These are phyloP conservation scores for Drosophila fuyamai DNA, from an alignment of 1,140 invertebrate genomes.

Conservation along the genomic window DNA sequence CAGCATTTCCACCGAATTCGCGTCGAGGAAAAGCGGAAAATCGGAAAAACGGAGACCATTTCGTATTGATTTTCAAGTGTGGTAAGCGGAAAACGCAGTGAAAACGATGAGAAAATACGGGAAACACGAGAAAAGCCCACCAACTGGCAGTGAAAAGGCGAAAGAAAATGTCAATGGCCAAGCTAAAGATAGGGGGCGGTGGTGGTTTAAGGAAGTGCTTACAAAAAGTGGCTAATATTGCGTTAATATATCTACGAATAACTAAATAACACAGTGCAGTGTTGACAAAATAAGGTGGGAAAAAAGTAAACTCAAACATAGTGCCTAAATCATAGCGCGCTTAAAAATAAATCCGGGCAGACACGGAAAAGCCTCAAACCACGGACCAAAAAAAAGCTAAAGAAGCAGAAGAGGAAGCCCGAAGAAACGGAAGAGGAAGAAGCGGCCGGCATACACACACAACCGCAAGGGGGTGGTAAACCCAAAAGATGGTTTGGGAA, in stretches of 20 bases:
- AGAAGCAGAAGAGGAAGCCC: constrained; percentile 39
- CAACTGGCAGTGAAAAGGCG: constrained; percentile 43
- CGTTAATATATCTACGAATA: neutral
- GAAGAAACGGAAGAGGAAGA: constrained; percentile 41
- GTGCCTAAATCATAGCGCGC: constrained; percentile 56
- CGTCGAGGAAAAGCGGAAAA: constrained; percentile 48
- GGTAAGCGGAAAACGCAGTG: constrained; percentile 56
- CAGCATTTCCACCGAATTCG: constrained; percentile 56
- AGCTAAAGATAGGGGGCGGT: constrained; percentile 6
- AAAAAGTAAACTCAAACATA: constrained; percentile 7
- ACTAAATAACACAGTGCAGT: constrained; percentile 3
- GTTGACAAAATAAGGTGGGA: constrained; percentile 10
- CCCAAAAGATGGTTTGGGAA: constrained; percentile 31
- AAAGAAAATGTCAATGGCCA: constrained; percentile 42
- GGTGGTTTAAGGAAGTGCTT: constrained; percentile 23
- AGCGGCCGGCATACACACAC: constrained; percentile 77
- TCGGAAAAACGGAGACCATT: constrained; percentile 45
- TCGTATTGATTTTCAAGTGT: constrained; percentile 81
- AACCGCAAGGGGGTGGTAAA: constrained; percentile 29
- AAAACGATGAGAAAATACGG: constrained; percentile 6
- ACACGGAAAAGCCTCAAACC: constrained; percentile 77
- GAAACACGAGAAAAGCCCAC: constrained; percentile 32
- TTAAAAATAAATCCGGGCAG: constrained; percentile 75
- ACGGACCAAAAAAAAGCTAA: constrained; percentile 18
- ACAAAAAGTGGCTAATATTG: neutral